Base-by-base conservation (phyloP, 2,888 invertebrate species). In the Heliconius sara region DNA sequence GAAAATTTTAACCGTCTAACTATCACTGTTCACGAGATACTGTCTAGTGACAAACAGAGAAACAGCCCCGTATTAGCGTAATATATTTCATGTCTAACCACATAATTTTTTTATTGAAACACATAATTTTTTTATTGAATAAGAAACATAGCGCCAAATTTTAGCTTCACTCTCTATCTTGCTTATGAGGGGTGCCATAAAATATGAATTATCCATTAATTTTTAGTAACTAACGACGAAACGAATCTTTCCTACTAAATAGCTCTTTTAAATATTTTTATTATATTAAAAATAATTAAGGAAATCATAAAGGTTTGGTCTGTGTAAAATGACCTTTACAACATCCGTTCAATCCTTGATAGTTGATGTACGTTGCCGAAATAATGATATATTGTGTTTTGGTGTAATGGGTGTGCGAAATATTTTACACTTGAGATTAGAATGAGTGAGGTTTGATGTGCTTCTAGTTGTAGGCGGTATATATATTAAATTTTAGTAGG, bases 341-440 rank as follows among this genome's bases (percentile, higher is more conserved):
- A 1, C 30, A 63, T 65, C 47, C 47, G 65, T 65, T 71, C 30
- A 34, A 65, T 27, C 71, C 34, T n/a, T 19, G n/a, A 63, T 71
- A 77, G 71, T 43, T 77, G 79, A 77, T 74, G 76, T 79, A 78
- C 78, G 76, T 71, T 57, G 47, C 68, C 76, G 76, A 78, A 81
- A 80, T 80, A 71, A 76, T 81, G 78, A 80, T 71, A 71, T 81
- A 76, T 77, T 47, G 72, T 79, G 16, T 73, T 78, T 68, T 43
- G 43, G n/a, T 78, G 25, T n/a, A 67, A 67, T 25, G 39, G 65
- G 47, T 47, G 43, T 10, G 12, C n/a, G 60, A 60, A 60, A 76
- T 84, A 82, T 83, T 82, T 84, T 84, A 77, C 68, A 43, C 22
- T 30, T 7, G 27, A 22, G 52, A 72, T 52, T 30, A 71, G 10